These are phyloP conservation scores for Rhinopomastus cyanomelas DNA, from an alignment of 2,113 vertebrate genomes.

Conservation along the genomic window DNA sequence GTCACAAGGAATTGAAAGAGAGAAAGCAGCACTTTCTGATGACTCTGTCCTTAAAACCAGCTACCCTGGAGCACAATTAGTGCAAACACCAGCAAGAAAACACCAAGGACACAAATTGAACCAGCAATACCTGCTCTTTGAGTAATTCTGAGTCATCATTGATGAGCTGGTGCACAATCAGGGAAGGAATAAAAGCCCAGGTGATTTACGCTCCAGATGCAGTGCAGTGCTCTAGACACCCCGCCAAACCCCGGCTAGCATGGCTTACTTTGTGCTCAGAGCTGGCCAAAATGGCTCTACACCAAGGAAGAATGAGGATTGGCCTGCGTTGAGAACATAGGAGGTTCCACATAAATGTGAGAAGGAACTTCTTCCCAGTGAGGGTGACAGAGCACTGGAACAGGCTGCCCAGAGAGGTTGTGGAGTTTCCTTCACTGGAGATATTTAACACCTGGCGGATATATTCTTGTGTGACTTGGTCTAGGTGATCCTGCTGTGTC, in stretches of 20 bases:
- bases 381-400: too few relatives aligned
- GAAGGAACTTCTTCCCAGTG: too few relatives aligned
- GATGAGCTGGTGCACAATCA: not conserved
- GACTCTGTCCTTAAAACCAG: not conserved
- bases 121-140: not conserved
- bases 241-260: not conserved
- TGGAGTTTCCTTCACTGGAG: too few relatives aligned
- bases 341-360: too few relatives aligned
- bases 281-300: not conserved
- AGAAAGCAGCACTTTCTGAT: not conserved
- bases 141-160: slow-evolving; percentile 16
- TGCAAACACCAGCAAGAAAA: not conserved
- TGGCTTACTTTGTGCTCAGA: not conserved
- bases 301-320: not conserved
- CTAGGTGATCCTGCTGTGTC: too few relatives aligned
- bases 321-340: not conserved
- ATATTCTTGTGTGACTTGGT: too few relatives aligned
- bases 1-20: not conserved
- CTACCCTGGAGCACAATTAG: not conserved
- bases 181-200: not conserved
- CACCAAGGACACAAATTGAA: not conserved
- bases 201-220: not conserved
- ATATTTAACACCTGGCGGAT: too few relatives aligned
- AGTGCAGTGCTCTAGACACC: not conserved
- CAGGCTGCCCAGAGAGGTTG: too few relatives aligned